Percentiles rank a stretch among this genome's conserved stretches.
phyloP scores from a whole-genome alignment of 2,113 vertebrate species.

The Cavia aperea region DNA sequence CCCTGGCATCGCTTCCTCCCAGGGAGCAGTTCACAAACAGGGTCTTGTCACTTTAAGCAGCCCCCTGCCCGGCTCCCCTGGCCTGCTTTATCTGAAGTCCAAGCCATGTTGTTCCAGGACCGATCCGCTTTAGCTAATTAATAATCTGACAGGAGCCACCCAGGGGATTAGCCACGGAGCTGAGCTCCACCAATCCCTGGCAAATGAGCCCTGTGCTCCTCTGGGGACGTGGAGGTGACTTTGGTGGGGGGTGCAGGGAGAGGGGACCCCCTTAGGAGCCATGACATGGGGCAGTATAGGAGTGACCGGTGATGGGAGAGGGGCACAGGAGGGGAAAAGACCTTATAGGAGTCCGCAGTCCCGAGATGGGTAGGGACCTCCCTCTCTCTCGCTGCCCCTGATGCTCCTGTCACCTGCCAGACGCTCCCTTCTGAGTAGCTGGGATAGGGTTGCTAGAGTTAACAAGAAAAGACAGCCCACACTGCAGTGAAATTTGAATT shows the following conservation, averaged over 20 bases:
- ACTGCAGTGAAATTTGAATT: not conserved
- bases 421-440: not conserved
- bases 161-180: constrained; percentile 82
- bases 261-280: constrained; percentile 58
- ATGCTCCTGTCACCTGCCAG: not conserved
- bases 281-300: constrained; percentile 50
- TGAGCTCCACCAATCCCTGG: constrained; percentile 78
- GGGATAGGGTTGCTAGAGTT: not conserved
- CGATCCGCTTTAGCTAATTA: constrained; percentile 87
- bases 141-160: constrained; percentile 87
- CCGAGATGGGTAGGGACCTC: not conserved
- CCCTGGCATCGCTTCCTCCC: not conserved
- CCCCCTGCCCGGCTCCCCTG: constrained; percentile 60
- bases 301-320: constrained; percentile 46
- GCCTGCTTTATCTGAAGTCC: constrained; percentile 82
- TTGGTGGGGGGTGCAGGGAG: constrained; percentile 70
- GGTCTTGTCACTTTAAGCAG: constrained; percentile 76
- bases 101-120: constrained; percentile 80
- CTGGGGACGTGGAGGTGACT: constrained; percentile 78
- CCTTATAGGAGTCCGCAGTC: constrained; percentile 23
- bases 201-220: constrained; percentile 78
- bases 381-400: rapidly evolving
- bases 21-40: constrained; percentile 53
- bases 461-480: not conserved
- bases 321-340: not conserved